Conservation (phyloP, 2,797 vertebrate species). For the Denticeps clupeoides region DNA sequence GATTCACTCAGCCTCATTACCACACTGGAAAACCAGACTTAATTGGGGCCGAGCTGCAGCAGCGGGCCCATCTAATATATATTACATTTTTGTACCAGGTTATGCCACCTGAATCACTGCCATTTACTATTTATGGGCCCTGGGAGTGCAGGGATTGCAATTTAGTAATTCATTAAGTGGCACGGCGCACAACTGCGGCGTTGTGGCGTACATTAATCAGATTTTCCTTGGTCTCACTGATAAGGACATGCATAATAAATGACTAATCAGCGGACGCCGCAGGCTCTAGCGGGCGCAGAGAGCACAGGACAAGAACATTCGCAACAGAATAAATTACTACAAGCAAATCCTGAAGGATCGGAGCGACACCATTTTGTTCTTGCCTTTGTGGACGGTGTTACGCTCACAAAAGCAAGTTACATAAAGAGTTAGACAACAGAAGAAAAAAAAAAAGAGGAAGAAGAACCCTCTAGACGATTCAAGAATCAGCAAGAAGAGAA, state of each 20-base stretch:
- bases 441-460: not conserved
- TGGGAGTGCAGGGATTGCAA: no score
- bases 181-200: constrained; percentile 16
- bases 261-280: constrained; percentile 33
- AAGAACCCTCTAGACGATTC: no score
- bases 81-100: no score
- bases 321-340: constrained; percentile 35
- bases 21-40: no score
- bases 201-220: constrained; percentile 37
- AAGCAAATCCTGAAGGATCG: constrained; percentile 7
- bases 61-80: no score
- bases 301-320: constrained; percentile 31
- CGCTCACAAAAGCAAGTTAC: no score
- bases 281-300: constrained; percentile 21
- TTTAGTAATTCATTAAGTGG: constrained; percentile 14
- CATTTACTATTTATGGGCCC: no score
- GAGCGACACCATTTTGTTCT: no score
- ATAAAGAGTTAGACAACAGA: not conserved
- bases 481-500: not conserved
- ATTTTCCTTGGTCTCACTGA: constrained; percentile 27
- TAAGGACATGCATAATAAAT: constrained; percentile 43
- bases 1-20: no score
- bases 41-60: no score
- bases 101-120: no score
- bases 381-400: no score